Evolutionary conservation across 2,888 invertebrate species (phyloP).

Genomic region (Pasiphila rectangulata): DNA sequence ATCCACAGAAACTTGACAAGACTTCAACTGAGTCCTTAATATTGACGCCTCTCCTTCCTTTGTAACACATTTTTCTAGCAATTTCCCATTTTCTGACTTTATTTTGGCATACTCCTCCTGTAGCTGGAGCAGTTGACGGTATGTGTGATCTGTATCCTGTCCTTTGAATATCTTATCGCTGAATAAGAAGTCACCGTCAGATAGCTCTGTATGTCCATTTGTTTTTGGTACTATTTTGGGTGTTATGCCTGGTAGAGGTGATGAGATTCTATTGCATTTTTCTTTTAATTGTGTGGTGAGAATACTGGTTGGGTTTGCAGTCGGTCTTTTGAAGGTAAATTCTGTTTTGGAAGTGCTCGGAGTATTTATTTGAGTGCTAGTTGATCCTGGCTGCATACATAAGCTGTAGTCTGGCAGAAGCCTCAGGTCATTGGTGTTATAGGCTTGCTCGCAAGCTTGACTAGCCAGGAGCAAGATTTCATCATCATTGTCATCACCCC

Average conservation of each 20-base stretch:
- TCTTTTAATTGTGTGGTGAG: constrained; percentile 59
- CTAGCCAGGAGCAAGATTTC: constrained; percentile 72
- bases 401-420: constrained; percentile 61
- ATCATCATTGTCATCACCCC: constrained; percentile 76
- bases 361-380: constrained; percentile 61
- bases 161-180: constrained; percentile 59
- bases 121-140: constrained; percentile 56
- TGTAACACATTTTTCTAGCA: constrained; percentile 73
- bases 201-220: constrained; percentile 39
- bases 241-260: constrained; percentile 65
- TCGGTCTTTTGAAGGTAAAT: constrained; percentile 64
- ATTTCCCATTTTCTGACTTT: constrained; percentile 68
- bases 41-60: constrained; percentile 81
- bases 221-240: constrained; percentile 43
- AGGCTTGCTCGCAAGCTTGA: constrained; percentile 70
- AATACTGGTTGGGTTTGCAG: constrained; percentile 37
- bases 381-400: constrained; percentile 62
- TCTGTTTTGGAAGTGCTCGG: constrained; percentile 56
- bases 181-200: constrained; percentile 55
- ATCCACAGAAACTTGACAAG: constrained; percentile 65
- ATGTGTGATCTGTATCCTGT: constrained; percentile 55
- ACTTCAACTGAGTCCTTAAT: constrained; percentile 76
- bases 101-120: constrained; percentile 68
- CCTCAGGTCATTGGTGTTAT: constrained; percentile 44
- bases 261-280: constrained; percentile 62